Percentiles rank a stretch among this genome's conserved stretches.
Conservation (phyloP, 2,797 vertebrate genomes). For the Loriculus beryllinus region DNA sequence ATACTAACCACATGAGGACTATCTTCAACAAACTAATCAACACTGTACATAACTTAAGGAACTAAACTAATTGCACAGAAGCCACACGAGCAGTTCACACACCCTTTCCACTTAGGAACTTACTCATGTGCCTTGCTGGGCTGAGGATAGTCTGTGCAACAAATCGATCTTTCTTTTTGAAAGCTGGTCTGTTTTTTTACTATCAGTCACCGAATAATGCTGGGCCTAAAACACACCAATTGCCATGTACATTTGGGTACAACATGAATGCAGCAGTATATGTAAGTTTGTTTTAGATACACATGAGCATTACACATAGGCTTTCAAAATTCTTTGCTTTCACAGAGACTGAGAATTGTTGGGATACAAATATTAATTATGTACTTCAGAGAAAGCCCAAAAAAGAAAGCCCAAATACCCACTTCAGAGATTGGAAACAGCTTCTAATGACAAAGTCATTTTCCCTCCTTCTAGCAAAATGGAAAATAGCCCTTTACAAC, state of each 20-base stretch:
- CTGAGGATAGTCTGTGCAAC: neutral
- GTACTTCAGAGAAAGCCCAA: neutral
- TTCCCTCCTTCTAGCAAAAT: neutral
- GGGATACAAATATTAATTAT: neutral
- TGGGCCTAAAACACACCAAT: neutral
- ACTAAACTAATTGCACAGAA: neutral
- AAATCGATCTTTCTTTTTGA: neutral
- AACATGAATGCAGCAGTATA: neutral
- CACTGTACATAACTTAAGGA: neutral
- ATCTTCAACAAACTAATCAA: neutral
- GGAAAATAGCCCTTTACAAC: neutral
- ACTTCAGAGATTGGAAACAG: neutral
- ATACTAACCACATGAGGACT: neutral
- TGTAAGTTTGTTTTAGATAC: neutral
- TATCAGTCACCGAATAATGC: neutral
- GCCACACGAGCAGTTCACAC: neutral
- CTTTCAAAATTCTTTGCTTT: neutral
- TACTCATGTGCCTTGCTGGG: neutral
- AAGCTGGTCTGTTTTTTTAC: neutral
- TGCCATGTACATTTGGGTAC: neutral
- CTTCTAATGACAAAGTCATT: neutral
- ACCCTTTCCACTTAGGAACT: neutral
- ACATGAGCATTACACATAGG: fast-evolving
- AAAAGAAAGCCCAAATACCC: neutral
- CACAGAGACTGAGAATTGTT: neutral